phyloP scores from a whole-genome alignment of 2,888 invertebrate genomes.

The Omphaloscelis lunosa region DNA sequence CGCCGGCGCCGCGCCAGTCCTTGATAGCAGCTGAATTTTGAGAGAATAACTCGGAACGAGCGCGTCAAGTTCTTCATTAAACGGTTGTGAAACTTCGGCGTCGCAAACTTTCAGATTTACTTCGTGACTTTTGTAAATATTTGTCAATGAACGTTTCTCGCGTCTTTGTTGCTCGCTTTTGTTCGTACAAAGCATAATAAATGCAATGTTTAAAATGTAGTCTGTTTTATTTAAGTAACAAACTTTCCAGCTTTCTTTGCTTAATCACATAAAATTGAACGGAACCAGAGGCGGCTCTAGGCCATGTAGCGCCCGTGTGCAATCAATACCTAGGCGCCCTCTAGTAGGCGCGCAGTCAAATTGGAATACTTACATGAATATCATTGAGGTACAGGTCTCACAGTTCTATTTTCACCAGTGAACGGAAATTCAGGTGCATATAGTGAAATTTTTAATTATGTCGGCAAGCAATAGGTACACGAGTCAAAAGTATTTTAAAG shows the following conservation, averaged over 20 bases:
- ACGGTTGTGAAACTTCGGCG: not conserved
- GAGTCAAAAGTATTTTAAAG: too few relatives aligned
- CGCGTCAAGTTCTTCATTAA: slow-evolving; percentile 17
- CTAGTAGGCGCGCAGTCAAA: too few relatives aligned
- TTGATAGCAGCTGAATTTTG: not conserved
- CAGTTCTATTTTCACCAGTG: too few relatives aligned
- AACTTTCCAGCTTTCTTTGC: slow-evolving; percentile 3
- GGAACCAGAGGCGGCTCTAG: not conserved
- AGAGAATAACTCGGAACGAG: not conserved
- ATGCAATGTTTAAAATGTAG: slow-evolving; percentile 7
- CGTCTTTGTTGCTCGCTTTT: not conserved
- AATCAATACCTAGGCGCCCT: too few relatives aligned
- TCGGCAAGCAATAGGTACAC: too few relatives aligned
- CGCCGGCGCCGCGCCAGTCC: not conserved
- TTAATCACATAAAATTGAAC: not conserved
- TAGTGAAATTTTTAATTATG: too few relatives aligned
- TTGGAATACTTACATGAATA: too few relatives aligned
- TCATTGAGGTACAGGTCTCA: too few relatives aligned
- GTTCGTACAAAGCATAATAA: not conserved
- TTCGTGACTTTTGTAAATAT: slow-evolving; percentile 40
- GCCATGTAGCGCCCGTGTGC: too few relatives aligned
- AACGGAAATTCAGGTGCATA: too few relatives aligned
- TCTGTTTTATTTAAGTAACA: not conserved
- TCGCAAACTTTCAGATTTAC: slow-evolving; percentile 16
- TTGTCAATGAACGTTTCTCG: not conserved